These are phyloP conservation scores for Heliconius himera DNA, from an alignment of 1,140 invertebrate genomes.

Conservation along the genomic window DNA sequence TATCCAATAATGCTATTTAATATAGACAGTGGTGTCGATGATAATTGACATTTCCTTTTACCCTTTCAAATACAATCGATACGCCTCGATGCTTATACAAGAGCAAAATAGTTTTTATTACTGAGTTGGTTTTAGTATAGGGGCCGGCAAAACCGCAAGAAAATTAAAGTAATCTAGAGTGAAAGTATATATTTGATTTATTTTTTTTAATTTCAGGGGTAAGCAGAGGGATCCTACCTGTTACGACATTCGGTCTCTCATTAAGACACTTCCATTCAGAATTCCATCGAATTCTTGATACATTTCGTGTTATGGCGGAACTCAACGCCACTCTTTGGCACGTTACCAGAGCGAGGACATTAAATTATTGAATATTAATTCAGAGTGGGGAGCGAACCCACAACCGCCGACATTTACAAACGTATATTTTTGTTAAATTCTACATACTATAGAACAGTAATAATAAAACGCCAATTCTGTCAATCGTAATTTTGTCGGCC, in stretches of 20 bases:
- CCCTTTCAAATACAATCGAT: slow-evolving; percentile 56
- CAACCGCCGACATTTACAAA: no score
- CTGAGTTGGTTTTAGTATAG: neutral
- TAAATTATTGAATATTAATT: no score
- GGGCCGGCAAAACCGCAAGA: neutral
- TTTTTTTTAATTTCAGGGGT: no score
- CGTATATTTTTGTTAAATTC: neutral
- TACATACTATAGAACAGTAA: neutral
- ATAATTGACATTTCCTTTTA: slow-evolving; percentile 56
- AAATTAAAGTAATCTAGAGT: neutral
- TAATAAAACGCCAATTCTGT: neutral
- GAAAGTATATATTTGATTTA: no score
- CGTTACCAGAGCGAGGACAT: no score
- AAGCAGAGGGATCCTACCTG: no score
- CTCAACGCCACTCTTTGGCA: no score
- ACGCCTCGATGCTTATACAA: slow-evolving; percentile 42
- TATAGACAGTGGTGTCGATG: slow-evolving; percentile 44
- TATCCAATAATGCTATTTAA: slow-evolving; percentile 25
- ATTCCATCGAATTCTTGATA: no score
- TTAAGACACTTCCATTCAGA: no score
- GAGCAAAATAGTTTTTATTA: neutral
- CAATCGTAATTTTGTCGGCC: neutral
- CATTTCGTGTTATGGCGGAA: no score
- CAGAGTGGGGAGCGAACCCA: no score
- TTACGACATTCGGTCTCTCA: no score